Evolutionary conservation across 2,888 invertebrate genomes (phyloP).

Genomic region (Lucinisca nassula): DNA sequence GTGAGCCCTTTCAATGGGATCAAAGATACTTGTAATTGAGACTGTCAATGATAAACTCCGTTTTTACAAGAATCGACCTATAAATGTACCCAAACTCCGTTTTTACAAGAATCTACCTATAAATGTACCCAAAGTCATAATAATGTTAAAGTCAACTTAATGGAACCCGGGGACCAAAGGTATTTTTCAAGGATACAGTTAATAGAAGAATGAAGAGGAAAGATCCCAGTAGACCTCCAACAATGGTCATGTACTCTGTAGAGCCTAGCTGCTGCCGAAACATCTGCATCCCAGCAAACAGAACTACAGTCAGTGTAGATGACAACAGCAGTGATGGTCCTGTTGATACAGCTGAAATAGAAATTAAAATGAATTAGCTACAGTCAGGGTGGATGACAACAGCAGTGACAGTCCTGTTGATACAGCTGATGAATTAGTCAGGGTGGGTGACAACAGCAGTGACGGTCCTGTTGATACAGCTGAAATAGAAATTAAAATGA

Average conservation of each 20-base stretch:
- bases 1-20: too few species aligned
- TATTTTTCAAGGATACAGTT: slow-evolving; percentile 92
- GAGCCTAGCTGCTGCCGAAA: slow-evolving; percentile 94
- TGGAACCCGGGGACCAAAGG: too few species aligned
- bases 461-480: slow-evolving; percentile 88
- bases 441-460: slow-evolving; percentile 91
- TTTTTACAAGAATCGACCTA: too few species aligned
- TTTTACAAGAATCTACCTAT: too few species aligned
- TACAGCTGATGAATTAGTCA: slow-evolving; percentile 90
- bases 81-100: too few species aligned
- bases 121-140: too few species aligned
- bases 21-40: too few species aligned
- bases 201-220: slow-evolving; percentile 95
- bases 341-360: slow-evolving; percentile 87
- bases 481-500: slow-evolving; percentile 79
- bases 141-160: too few species aligned
- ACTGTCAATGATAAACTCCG: too few species aligned
- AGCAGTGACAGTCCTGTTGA: slow-evolving; percentile 87
- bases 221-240: slow-evolving; percentile 96
- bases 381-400: slow-evolving; percentile 93
- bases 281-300: slow-evolving; percentile 98
- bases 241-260: slow-evolving; percentile 94
- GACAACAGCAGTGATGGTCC: slow-evolving; percentile 90
- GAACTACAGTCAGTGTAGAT: slow-evolving; percentile 93
- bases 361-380: too few species aligned